A percentile compares a stretch with the other conserved stretches of the same genome.
phyloP scores from a whole-genome alignment of 2,797 vertebrate species.

The Bryconaethiops microstoma region DNA sequence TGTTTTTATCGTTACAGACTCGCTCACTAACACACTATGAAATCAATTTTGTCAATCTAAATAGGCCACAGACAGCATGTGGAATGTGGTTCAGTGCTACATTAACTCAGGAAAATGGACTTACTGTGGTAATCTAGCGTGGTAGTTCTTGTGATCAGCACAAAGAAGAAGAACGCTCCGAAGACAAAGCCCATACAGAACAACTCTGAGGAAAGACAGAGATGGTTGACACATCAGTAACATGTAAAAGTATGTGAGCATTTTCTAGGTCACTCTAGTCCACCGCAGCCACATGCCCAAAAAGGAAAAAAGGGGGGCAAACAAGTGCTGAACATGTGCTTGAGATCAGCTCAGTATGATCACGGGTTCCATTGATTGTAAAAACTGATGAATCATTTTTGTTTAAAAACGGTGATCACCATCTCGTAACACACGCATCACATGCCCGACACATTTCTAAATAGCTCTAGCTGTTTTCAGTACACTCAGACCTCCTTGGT shows the following conservation, averaged over 20 bases:
- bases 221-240: neutral
- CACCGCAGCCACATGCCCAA: no score
- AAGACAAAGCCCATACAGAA: conserved; percentile 92
- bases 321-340: neutral
- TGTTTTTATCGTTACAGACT: neutral
- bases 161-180: conserved; percentile 83
- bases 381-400: neutral
- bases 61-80: neutral
- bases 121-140: conserved; percentile 84
- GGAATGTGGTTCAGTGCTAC: neutral
- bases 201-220: conserved; percentile 75
- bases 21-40: neutral
- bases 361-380: neutral
- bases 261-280: neutral
- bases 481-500: neutral
- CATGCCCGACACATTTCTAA: neutral
- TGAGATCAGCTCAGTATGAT: neutral
- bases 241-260: neutral
- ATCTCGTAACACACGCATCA: neutral
- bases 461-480: neutral
- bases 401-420: neutral
- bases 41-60: neutral
- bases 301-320: no score
- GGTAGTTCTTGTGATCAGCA: conserved; percentile 82
- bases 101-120: conserved; percentile 53